phyloP scores from a whole-genome alignment of 2,797 vertebrate genomes.

The Cyprinodon diabolis region DNA sequence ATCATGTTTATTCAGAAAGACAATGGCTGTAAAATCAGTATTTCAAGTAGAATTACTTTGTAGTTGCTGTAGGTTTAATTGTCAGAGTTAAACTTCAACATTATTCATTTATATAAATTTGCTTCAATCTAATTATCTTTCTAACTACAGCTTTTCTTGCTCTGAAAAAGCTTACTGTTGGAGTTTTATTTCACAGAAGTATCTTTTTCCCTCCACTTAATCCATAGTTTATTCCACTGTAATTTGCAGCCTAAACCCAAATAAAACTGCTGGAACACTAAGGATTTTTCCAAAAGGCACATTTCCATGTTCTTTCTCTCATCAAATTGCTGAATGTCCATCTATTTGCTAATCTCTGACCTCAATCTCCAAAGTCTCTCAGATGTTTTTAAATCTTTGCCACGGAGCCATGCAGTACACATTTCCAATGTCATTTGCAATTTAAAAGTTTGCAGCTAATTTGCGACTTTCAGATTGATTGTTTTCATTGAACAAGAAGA shows the following conservation, averaged over 20 bases:
- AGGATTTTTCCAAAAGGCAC: not conserved
- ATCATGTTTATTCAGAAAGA: not conserved
- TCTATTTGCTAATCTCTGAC: conserved; percentile 14
- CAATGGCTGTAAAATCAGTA: not conserved
- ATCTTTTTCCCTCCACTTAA: not conserved
- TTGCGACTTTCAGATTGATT: conserved; percentile 46
- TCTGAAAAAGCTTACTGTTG: not conserved
- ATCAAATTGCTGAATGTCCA: not conserved
- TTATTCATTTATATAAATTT: not conserved
- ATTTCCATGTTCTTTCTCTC: not conserved
- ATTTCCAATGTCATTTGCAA: conserved; percentile 42
- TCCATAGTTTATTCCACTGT: not conserved
- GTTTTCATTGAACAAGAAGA: conserved; percentile 57
- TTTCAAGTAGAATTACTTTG: not conserved
- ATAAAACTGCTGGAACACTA: conserved; percentile 8
- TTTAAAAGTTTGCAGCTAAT: conserved; percentile 37
- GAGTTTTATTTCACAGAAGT: not conserved
- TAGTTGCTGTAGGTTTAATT: not conserved
- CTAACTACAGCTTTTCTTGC: not conserved
- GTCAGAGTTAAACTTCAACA: not conserved
- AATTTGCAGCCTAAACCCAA: conserved; percentile 9
- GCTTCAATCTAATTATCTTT: not conserved
- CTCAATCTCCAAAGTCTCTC: conserved; percentile 5
- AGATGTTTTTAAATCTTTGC: conserved; percentile 13
- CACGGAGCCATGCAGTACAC: conserved; percentile 19